Base-by-base conservation (phyloP, 2,797 vertebrate species). In the Pteronotus mesoamericanus region DNA sequence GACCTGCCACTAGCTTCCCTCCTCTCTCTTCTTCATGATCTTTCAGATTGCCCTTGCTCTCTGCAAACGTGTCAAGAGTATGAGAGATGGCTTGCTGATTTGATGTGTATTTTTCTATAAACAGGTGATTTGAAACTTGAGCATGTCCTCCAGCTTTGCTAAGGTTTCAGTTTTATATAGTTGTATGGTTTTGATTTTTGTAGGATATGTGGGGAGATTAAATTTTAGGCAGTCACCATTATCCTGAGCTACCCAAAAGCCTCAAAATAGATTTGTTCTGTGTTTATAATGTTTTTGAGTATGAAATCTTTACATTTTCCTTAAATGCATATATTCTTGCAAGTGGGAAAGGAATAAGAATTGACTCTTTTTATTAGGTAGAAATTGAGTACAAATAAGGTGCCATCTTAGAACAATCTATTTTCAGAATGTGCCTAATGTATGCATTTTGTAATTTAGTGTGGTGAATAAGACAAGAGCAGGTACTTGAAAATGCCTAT, bases 111-210 rank as follows among this genome's bases (percentile, higher is more conserved):
- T 77, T 85, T 69, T 95, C 86, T 94, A 0, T 72, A 39, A 29
- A 61, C 29, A 72, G n/a, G 9, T 77, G 53, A 75, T 80, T 66
- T 89, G 71, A 79, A 86, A 12, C 19, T 95, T 79, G 8, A 66
- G 16, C 42, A 8, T 80, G 51, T 86, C 77, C 90, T 80, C 42
- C 42, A 75, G 26, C 44, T 87, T 94, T 72, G 53, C 42, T 59
- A 53, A 87, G 24, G 7, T 61, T 82, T 92, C 11, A 11, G 5
- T 74, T 96, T 90, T 71, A 29, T 42, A 59, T 89, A 57, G 14
- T 88, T 88, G 53, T 84, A 11, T 77, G 79, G 53, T 92, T 95
- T 86, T 95, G 88, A 66, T 89, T 94, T 94, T 93, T 83, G 24
- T 53, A 77, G 14, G 14, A 26, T 64, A 3, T 44, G 34, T 39